Conservation (phyloP, 1,140 invertebrate species). For the Euglossa dilemma region DNA sequence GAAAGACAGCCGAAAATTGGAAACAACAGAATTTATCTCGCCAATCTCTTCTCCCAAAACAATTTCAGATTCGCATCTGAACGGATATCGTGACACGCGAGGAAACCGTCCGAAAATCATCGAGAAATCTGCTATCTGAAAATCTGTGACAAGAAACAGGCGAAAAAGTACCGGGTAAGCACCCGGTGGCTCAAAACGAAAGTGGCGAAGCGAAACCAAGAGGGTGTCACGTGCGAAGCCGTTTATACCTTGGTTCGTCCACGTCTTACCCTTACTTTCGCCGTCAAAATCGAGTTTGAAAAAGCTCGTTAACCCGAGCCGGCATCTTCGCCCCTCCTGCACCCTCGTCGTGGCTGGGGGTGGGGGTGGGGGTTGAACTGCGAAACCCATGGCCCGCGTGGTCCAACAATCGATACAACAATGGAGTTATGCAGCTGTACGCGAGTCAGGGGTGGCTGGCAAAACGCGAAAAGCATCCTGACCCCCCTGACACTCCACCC, state of each 20-base stretch:
- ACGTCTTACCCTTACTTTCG: conserved; percentile 40
- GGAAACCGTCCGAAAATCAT: background rate
- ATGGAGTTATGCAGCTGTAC: conserved; percentile 69
- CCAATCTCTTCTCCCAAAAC: too few species aligned
- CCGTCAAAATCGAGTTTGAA: conserved; percentile 66
- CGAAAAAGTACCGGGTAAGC: too few species aligned
- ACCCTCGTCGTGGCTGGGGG: conserved; percentile 12
- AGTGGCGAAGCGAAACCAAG: too few species aligned
- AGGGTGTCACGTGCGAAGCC: conserved; percentile 19
- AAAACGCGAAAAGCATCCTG: conserved; percentile 65
- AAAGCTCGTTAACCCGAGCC: conserved; percentile 69
- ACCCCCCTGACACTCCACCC: background rate
- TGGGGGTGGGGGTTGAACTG: conserved; percentile 50
- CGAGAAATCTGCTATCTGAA: background rate
- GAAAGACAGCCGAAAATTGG: too few species aligned
- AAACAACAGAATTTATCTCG: too few species aligned
- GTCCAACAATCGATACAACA: conserved; percentile 68
- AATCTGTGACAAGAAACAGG: background rate
- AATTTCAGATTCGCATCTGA: too few species aligned
- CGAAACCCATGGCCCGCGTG: conserved; percentile 40
- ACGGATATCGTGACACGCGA: too few species aligned
- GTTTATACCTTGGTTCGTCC: conserved; percentile 43
- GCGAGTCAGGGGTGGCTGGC: conserved; percentile 44
- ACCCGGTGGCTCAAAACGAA: background rate
- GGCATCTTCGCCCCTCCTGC: conserved; percentile 22